Evolutionary conservation across 2,113 vertebrate genomes (phyloP).

Genomic region (Dicentrarchus labrax): DNA sequence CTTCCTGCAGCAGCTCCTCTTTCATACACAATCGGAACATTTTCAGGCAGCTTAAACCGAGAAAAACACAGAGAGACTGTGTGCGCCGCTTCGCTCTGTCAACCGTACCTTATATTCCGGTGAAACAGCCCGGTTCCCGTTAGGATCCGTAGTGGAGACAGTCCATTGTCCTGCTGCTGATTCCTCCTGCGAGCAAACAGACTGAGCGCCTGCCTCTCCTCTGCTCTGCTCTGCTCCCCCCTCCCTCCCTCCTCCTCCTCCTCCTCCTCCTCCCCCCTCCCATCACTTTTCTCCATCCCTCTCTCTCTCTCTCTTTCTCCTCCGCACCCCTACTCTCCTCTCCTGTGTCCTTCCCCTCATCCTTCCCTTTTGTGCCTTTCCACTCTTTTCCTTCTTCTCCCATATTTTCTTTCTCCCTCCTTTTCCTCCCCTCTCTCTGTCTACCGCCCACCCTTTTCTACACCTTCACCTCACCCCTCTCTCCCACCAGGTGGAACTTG

Average conservation of each 20-base stretch:
- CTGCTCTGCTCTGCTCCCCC: slow-evolving; percentile 61
- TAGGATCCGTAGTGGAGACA: slow-evolving; percentile 51
- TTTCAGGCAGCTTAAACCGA: background rate
- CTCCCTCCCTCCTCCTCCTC: background rate
- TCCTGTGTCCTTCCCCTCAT: slow-evolving; percentile 6
- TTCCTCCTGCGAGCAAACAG: slow-evolving; percentile 72
- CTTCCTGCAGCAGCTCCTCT: slow-evolving; percentile 68
- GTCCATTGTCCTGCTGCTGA: slow-evolving; percentile 75
- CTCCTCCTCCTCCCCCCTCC: slow-evolving; percentile 45
- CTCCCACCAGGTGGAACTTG: background rate
- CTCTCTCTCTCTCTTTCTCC: slow-evolving; percentile 8
- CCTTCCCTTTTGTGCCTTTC: background rate
- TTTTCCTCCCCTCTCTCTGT: background rate
- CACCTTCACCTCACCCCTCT: background rate
- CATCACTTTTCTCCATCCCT: slow-evolving; percentile 53
- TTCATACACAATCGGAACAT: background rate
- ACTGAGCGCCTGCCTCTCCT: slow-evolving; percentile 58
- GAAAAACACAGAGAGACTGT: background rate
- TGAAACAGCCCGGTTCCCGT: slow-evolving; percentile 56
- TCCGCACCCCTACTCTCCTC: background rate
- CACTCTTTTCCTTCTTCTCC: background rate
- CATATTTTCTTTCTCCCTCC: background rate
- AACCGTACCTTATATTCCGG: slow-evolving; percentile 57
- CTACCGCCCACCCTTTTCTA: background rate
- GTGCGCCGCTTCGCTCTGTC: background rate